These are phyloP conservation scores for Cichladusa arquata DNA, from an alignment of 2,113 vertebrate genomes.

Conservation along the genomic window DNA sequence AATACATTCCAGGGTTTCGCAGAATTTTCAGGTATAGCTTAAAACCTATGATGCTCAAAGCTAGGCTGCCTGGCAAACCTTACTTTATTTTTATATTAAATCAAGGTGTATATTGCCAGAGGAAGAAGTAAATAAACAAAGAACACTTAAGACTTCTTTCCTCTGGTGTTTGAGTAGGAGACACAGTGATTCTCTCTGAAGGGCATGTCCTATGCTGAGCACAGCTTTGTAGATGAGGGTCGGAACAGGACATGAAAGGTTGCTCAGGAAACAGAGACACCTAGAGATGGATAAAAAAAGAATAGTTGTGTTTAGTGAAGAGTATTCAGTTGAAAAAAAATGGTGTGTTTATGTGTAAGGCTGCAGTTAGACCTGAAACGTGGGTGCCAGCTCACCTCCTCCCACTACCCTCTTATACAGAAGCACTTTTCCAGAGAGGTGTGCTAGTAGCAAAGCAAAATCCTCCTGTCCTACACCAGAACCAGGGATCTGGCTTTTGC, in stretches of 20 bases:
- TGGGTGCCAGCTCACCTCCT: background rate
- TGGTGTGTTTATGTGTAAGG: background rate
- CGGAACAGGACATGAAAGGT: background rate
- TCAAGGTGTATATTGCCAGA: background rate
- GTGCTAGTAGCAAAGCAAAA: background rate
- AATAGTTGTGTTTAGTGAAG: background rate
- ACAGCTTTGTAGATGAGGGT: background rate
- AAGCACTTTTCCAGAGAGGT: background rate
- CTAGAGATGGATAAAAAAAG: background rate
- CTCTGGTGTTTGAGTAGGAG: constrained; percentile 1
- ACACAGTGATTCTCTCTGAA: background rate
- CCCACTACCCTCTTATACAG: background rate
- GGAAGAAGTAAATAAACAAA: background rate
- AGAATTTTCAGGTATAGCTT: background rate
- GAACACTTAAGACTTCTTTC: background rate
- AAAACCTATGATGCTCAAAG: background rate
- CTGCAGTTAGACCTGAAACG: background rate
- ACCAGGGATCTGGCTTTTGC: background rate
- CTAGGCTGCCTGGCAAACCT: background rate
- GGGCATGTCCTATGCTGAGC: background rate
- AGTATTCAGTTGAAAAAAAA: background rate
- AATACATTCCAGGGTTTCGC: background rate
- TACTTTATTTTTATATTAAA: constrained; percentile 17
- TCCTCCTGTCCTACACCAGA: background rate
- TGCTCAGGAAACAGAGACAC: background rate